phyloP scores from a whole-genome alignment of 2,888 invertebrate genomes.

The Cryptus viduatorius region DNA sequence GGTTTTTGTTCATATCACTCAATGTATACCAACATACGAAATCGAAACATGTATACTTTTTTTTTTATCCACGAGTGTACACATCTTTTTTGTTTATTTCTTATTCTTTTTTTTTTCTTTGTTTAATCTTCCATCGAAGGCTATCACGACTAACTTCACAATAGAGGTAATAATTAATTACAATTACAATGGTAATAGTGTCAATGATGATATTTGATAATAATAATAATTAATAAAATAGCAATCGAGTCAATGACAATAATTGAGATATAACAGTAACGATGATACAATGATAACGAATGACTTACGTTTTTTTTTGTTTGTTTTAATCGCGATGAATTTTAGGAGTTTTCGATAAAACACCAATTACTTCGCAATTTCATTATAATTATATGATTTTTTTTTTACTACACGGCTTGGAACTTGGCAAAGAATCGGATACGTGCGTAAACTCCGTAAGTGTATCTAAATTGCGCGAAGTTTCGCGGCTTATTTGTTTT shows the following conservation, averaged over 20 bases:
- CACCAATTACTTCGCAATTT: slow-evolving; percentile 27
- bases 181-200: slow-evolving; percentile 63
- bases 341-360: slow-evolving; percentile 2
- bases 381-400: slow-evolving; percentile 29
- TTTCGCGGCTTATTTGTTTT: slow-evolving; percentile 1
- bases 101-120: slow-evolving; percentile 23
- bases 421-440: slow-evolving; percentile 46
- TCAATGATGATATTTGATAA: slow-evolving; percentile 56
- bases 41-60: slow-evolving; percentile 55
- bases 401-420: slow-evolving; percentile 26
- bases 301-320: slow-evolving; percentile 43
- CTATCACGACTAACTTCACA: slow-evolving; percentile 62
- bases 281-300: slow-evolving; percentile 62
- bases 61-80: slow-evolving; percentile 43
- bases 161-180: slow-evolving; percentile 62
- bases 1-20: slow-evolving; percentile 34
- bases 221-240: slow-evolving; percentile 60
- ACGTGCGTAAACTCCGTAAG: slow-evolving; percentile 13
- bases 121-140: slow-evolving; percentile 28
- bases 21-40: slow-evolving; percentile 55
- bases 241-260: slow-evolving; percentile 59
- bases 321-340: slow-evolving; percentile 6
- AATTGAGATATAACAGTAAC: slow-evolving; percentile 61
- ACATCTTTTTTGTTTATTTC: slow-evolving; percentile 14
- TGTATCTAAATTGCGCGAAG: slow-evolving; percentile 33